Evolutionary conservation across 2,797 vertebrate genomes (phyloP).

Genomic region (Bradypodion pumilum): DNA sequence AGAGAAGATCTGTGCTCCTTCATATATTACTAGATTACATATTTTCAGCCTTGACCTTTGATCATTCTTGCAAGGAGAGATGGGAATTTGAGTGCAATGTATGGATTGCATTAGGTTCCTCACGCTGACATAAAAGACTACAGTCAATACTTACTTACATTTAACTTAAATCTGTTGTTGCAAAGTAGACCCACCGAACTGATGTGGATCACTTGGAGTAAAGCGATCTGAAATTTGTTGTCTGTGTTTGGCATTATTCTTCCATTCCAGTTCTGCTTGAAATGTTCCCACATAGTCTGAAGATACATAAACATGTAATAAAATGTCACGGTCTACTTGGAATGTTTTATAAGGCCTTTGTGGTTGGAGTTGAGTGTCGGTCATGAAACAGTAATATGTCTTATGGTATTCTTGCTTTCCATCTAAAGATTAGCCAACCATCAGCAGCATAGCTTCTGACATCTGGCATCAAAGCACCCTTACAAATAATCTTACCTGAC

Average conservation of each 20-base stretch:
- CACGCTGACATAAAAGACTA: neutral
- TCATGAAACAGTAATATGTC: constrained; percentile 15
- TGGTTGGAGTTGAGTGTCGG: constrained; percentile 9
- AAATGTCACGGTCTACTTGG: neutral
- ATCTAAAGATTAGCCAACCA: neutral
- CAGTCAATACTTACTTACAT: neutral
- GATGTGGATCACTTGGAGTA: neutral
- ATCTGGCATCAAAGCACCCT: neutral
- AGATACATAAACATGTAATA: neutral
- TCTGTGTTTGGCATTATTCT: neutral
- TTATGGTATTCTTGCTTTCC: constrained; percentile 22
- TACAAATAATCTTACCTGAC: neutral
- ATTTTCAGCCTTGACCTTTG: neutral
- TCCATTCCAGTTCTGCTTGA: neutral
- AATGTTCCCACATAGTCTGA: neutral
- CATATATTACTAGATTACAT: neutral
- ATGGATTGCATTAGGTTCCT: neutral
- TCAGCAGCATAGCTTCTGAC: neutral
- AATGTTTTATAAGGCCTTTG: constrained; percentile 7
- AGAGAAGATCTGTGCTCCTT: neutral
- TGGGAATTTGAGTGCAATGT: neutral
- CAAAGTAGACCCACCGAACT: neutral
- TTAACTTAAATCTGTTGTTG: neutral
- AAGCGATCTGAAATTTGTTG: neutral
- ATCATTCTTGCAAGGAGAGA: neutral